Base-by-base conservation (phyloP, 2,797 vertebrate genomes). In the Sebastes alutus region DNA sequence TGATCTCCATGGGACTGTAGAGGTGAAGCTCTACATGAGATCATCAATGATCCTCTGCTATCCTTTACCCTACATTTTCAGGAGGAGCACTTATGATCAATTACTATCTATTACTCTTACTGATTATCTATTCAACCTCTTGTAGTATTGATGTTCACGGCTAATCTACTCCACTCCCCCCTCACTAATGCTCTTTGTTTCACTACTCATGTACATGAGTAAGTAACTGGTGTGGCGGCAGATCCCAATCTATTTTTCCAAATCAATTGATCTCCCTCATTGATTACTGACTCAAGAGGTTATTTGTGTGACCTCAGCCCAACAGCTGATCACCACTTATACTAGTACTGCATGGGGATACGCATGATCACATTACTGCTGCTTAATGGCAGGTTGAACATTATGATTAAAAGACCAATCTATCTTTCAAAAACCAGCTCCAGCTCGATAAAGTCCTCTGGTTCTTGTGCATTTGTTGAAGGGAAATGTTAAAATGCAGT, bases 141-240 rank as follows among this genome's bases (percentile, higher is more conserved):
- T 75, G 77, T 81, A 32, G 23, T 69, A 83, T 77, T 20, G 85
- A 82, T 74, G 71, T n/a, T 11, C 56, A 23, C 25, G 32, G 27
- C 29, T 76, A 70, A 86, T 80, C 55, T 61, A 7, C 72, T 76
- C n/a, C 25, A 12, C 63, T 13, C 35, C 22, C 7, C 9, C 32
- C 65, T 27, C 49, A 2, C 30, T 10, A 2, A 20, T 25, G 10
- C 58, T 10, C 14, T 32, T 27, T 14, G 8, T 0, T 33, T 58
- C 23, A 61, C 10, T 65, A 33, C 60, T 72, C 65, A 38, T 64
- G 56, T 27, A 4, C 58, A 33, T 20, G 18, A 33, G 13, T 25
- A 1, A 22, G 23, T 59, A 32, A 56, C 30, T 29, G 42, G 38
- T 59, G n/a, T 1, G 30, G 3, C 22, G 14, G 49, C 4, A 20